Evolutionary conservation across 2,797 vertebrate genomes (phyloP), one percentile per base, ranked within the genome.

Genomic region (Catostomus latipinnis): DNA sequence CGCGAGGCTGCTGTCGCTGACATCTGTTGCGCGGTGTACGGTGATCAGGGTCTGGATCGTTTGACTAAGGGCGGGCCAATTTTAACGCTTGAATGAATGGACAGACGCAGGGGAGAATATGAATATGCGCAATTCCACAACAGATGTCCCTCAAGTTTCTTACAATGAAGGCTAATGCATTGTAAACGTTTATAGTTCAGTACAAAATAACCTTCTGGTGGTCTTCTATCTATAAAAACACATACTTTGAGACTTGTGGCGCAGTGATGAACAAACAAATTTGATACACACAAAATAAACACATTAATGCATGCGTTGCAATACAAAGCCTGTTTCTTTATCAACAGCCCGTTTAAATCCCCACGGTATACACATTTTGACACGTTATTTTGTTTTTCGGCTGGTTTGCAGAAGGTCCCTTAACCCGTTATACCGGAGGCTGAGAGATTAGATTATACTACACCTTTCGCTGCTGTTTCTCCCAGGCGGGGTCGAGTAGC

Each of bases 381-480:
- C 2, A 48, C 14, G 34, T 2, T 34, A 34, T 34, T 34, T 34
- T 1, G 9, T 1, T 5, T 34, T 34, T 6, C 10, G 13, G 6
- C 12, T 57, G 53, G 63, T 76, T n/a, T 45, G 76, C 67, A 70
- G 5, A 34, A 70, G 5, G 10, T 54, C 34, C 34, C 34, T 34
- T 18, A 8, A 61, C 50, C 61, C 67, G 52, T 45, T 45, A 68
- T 50, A 71, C 48, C 34, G 34, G 5, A 52, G 22, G 4, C 16
- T 22, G 34, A 34, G 43, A 61, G 48, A 34, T 34, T 34, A 67
- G 48, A 62, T 69, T 14, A 53, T 16, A 76, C 11, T 10, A 87
- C 89, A 93, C 94, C 95, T 97, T 97, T 81, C 96, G 90, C 92
- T 97, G 96, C 90, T 97, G 96, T 90, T 96, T 97, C 87, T 97